Percentiles rank a stretch among this genome's conserved stretches.
phyloP scores from a whole-genome alignment of 2,113 vertebrate genomes.

The Microtus montanus region DNA sequence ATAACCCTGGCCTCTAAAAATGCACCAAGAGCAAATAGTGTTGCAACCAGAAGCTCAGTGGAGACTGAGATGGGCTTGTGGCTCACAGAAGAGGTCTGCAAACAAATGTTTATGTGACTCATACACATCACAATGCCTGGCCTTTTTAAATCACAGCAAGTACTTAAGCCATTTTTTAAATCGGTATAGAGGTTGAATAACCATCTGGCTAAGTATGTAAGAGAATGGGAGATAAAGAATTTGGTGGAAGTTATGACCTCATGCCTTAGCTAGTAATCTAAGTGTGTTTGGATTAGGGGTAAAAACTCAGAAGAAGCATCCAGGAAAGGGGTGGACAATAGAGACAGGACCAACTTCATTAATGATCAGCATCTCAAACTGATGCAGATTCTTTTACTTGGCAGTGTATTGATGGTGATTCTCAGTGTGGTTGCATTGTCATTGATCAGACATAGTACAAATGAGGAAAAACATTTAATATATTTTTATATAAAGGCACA shows the following conservation, averaged over 20 bases:
- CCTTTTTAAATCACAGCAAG: not conserved
- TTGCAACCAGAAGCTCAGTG: not conserved
- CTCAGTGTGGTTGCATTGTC: not conserved
- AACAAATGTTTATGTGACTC: slow-evolving; percentile 30
- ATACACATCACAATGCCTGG: not conserved
- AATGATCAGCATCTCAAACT: not conserved
- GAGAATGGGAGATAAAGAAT: not conserved
- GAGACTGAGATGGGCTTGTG: not conserved
- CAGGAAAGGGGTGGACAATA: not conserved
- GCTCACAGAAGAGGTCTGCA: not conserved
- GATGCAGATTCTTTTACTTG: not conserved
- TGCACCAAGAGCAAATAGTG: not conserved
- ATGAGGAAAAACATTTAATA: not conserved
- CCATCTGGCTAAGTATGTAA: not conserved
- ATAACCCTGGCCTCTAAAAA: not conserved
- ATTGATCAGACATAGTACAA: not conserved
- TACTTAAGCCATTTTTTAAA: slow-evolving; percentile 55
- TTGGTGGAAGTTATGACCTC: not conserved
- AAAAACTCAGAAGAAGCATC: not conserved
- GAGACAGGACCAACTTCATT: not conserved
- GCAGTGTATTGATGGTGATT: not conserved
- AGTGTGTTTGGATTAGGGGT: not conserved
- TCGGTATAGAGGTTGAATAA: not conserved
- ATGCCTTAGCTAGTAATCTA: not conserved
- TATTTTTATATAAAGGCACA: not conserved